phyloP scores from a whole-genome alignment of 2,113 vertebrate species.

The Antennarius striatus region DNA sequence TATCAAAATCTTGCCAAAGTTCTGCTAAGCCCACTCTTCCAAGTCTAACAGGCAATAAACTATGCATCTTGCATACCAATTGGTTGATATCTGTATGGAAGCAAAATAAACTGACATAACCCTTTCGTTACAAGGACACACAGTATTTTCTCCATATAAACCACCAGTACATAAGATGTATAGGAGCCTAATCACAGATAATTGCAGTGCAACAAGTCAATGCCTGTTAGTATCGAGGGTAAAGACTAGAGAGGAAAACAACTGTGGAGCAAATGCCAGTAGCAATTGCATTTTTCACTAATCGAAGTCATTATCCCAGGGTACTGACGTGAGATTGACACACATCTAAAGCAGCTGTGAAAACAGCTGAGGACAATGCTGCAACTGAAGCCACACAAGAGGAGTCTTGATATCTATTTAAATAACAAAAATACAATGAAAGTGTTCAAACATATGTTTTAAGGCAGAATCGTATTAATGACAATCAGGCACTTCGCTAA shows the following conservation, averaged over 20 bases:
- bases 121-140: no score
- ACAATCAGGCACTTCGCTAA: slow-evolving; percentile 1
- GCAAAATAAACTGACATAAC: no score
- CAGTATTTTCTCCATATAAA: no score
- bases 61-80: background rate
- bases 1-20: slow-evolving; percentile 16
- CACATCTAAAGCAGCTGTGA: slow-evolving; percentile 29
- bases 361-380: background rate
- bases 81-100: background rate
- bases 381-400: background rate
- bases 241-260: no score
- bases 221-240: no score
- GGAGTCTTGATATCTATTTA: background rate
- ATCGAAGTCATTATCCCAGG: no score
- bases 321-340: slow-evolving; percentile 19
- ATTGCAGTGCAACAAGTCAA: no score
- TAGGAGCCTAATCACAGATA: no score
- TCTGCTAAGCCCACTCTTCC: background rate
- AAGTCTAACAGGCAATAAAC: background rate
- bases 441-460: slow-evolving; percentile 20
- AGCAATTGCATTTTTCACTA: no score
- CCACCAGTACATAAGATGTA: no score
- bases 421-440: slow-evolving; percentile 8
- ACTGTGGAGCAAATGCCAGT: no score
- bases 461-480: background rate